Conservation (phyloP, 2,888 invertebrate genomes). For the Thalpophila matura region DNA sequence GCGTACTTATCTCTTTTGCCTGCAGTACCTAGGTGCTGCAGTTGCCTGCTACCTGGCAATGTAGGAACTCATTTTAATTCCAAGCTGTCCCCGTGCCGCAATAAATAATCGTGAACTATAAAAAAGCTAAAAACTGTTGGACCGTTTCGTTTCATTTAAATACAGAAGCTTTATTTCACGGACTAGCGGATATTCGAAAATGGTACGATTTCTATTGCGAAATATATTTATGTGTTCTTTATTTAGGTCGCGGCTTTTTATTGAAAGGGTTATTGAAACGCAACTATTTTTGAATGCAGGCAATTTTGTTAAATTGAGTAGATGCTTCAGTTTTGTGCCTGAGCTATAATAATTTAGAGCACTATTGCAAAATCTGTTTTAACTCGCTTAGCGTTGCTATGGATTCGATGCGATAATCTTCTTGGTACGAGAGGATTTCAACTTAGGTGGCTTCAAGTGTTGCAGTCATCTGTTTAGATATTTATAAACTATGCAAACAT, state of each 20-base stretch:
- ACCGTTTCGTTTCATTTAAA: conserved; percentile 80
- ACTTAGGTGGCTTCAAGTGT: not conserved
- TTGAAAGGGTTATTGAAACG: conserved; percentile 23
- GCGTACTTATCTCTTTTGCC: conserved; percentile 27
- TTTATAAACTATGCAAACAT: too few relatives aligned
- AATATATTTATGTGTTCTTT: conserved; percentile 50
- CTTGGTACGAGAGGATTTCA: not conserved
- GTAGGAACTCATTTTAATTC: conserved; percentile 63
- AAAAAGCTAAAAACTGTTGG: conserved; percentile 71
- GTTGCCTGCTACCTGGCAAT: conserved; percentile 1
- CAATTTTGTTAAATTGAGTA: conserved; percentile 22
- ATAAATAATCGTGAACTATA: conserved; percentile 72
- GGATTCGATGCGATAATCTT: not conserved
- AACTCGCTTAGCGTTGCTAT: not conserved
- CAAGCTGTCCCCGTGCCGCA: conserved; percentile 57
- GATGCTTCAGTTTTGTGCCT: not conserved
- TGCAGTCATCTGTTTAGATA: too few relatives aligned
- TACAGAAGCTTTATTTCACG: conserved; percentile 80
- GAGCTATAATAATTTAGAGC: too few relatives aligned
- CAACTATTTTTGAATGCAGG: conserved; percentile 15
- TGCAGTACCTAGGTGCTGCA: conserved; percentile 1
- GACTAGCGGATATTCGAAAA: conserved; percentile 67
- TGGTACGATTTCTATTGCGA: conserved; percentile 62
- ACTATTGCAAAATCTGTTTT: too few relatives aligned
- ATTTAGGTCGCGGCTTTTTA: not conserved